Evolutionary conservation across 2,888 invertebrate species (phyloP).

Genomic region (Hanleya hanleyi): DNA sequence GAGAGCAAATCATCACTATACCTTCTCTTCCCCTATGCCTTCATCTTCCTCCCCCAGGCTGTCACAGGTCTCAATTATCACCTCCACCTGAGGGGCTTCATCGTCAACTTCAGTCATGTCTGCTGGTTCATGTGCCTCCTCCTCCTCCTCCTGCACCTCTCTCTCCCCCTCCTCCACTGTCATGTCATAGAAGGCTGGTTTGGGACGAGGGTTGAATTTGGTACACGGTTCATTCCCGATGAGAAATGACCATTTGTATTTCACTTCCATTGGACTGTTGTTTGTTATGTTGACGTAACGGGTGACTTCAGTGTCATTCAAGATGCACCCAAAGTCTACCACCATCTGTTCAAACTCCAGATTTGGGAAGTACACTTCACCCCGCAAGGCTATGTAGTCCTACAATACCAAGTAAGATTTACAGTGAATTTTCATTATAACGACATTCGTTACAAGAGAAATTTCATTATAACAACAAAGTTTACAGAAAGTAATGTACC

Average conservation of each 20-base stretch:
- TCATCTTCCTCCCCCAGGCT: slow-evolving; percentile 21
- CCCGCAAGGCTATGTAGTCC: slow-evolving; percentile 80
- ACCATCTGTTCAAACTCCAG: slow-evolving; percentile 77
- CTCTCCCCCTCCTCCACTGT: slow-evolving; percentile 21
- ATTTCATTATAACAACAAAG: too few species aligned
- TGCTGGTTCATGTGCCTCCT: slow-evolving; percentile 14
- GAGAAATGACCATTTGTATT: slow-evolving; percentile 74
- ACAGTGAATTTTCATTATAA: too few species aligned
- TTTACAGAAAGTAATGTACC: too few species aligned
- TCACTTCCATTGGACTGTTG: slow-evolving; percentile 75
- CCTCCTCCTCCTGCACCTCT: slow-evolving; percentile 8
- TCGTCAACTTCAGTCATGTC: slow-evolving; percentile 31
- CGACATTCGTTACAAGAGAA: too few species aligned
- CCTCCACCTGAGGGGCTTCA: slow-evolving; percentile 32
- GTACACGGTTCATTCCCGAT: slow-evolving; percentile 64
- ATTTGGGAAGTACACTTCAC: slow-evolving; percentile 82
- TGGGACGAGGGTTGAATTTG: slow-evolving; percentile 42
- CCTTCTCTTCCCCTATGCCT: not conserved
- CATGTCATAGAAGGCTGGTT: not conserved
- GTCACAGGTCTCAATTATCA: slow-evolving; percentile 40
- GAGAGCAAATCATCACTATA: too few species aligned
- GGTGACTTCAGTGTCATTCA: slow-evolving; percentile 74
- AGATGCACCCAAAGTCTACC: slow-evolving; percentile 80
- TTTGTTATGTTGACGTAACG: slow-evolving; percentile 76
- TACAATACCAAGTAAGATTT: too few species aligned